These are phyloP conservation scores for Cephalotes varians DNA, from an alignment of 2,888 invertebrate species.

Conservation along the genomic window DNA sequence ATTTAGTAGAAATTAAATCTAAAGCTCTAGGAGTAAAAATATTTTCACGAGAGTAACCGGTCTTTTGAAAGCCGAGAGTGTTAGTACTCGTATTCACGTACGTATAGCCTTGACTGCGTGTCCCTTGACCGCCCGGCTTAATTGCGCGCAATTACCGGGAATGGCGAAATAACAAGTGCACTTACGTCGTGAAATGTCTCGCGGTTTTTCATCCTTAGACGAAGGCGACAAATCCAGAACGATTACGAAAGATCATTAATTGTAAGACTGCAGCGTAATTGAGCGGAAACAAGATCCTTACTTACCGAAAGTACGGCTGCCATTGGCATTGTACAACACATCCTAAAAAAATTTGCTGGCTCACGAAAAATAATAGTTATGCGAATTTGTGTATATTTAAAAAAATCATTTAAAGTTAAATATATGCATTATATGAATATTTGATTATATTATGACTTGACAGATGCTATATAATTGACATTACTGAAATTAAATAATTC, in stretches of 20 bases:
- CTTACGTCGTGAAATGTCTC: slow-evolving; percentile 64
- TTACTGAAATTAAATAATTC: background rate
- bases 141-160: slow-evolving; percentile 82
- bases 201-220: slow-evolving; percentile 63
- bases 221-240: slow-evolving; percentile 71
- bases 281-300: slow-evolving; percentile 66
- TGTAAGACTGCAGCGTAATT: slow-evolving; percentile 40
- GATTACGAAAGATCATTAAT: slow-evolving; percentile 70
- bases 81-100: background rate
- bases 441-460: too few species aligned
- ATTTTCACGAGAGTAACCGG: slow-evolving; percentile 19
- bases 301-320: slow-evolving; percentile 18
- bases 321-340: background rate
- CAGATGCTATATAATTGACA: background rate
- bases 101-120: background rate
- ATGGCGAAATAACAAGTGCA: slow-evolving; percentile 83
- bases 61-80: slow-evolving; percentile 4
- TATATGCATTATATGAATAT: background rate
- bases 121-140: slow-evolving; percentile 79
- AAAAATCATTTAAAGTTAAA: background rate
- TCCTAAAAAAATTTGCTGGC: background rate
- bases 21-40: slow-evolving; percentile 17
- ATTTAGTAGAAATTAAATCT: slow-evolving; percentile 37
- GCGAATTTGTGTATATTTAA: background rate
- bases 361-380: background rate